Percentiles rank a stretch among this genome's conserved stretches.
phyloP scores from a whole-genome alignment of 1,140 invertebrate genomes.

The Drosophila burlai region DNA sequence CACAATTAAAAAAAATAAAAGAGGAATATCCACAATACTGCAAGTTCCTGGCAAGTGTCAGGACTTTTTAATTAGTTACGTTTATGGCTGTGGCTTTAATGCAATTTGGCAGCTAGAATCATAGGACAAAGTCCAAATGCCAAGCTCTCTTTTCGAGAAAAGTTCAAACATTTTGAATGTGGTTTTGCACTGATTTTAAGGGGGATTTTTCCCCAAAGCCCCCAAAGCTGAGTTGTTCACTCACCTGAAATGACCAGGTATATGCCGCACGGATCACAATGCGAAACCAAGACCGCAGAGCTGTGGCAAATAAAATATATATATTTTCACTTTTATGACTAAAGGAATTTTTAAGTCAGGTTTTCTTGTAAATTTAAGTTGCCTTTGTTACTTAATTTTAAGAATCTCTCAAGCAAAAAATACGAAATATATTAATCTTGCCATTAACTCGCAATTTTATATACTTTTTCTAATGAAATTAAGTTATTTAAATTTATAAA shows the following conservation, averaged over 20 bases:
- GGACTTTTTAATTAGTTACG: constrained; percentile 57
- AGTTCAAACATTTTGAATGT: constrained; percentile 32
- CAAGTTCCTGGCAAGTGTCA: constrained; percentile 20
- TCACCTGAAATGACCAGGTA: constrained; percentile 51
- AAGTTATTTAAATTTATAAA: neutral
- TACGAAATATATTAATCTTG: neutral
- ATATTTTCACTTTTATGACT: constrained; percentile 41
- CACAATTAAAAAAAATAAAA: constrained; percentile 5
- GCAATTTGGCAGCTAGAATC: constrained; percentile 44
- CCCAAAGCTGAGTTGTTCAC: constrained; percentile 16
- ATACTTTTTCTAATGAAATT: too few relatives aligned
- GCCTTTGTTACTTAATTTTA: neutral
- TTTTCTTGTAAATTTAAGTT: neutral
- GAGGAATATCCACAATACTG: constrained; percentile 13
- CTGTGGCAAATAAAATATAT: constrained; percentile 49
- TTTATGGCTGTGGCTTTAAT: constrained; percentile 42
- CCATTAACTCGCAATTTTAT: too few relatives aligned
- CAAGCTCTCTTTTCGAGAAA: neutral
- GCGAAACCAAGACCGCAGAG: constrained; percentile 38
- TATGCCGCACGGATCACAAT: constrained; percentile 42
- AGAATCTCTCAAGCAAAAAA: neutral
- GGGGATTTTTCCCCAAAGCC: constrained; percentile 1
- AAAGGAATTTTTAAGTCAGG: neutral
- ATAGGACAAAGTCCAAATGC: constrained; percentile 14
- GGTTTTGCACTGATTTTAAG: constrained; percentile 19